Percentiles rank a stretch among this genome's conserved stretches.
Conservation (phyloP, 2,797 vertebrate genomes). For the Diplodus puntazzo region DNA sequence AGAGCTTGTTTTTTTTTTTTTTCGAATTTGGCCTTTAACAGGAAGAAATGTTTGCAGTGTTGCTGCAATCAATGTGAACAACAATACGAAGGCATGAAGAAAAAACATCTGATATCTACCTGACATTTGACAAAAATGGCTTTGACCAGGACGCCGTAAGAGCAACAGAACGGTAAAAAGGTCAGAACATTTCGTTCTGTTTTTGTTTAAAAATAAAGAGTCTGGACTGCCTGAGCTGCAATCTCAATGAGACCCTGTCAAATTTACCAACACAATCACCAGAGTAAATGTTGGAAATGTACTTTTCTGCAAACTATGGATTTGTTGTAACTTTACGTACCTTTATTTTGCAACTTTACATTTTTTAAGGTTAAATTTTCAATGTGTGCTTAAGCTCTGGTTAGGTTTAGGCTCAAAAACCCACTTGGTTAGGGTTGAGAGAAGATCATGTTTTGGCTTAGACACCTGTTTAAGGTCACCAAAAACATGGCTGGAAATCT, state of each 20-base stretch:
- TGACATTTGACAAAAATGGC: slow-evolving; percentile 62
- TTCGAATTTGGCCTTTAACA: slow-evolving; percentile 43
- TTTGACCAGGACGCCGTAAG: slow-evolving; percentile 5
- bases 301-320: no score
- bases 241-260: not conserved
- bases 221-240: not conserved
- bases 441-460: no score
- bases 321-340: no score
- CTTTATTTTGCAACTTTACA: no score
- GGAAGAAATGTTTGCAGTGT: slow-evolving; percentile 15
- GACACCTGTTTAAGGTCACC: no score
- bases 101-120: slow-evolving; percentile 10
- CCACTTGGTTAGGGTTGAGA: no score
- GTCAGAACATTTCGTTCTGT: slow-evolving; percentile 39
- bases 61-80: slow-evolving; percentile 32
- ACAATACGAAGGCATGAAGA: slow-evolving; percentile 17
- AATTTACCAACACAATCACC: not conserved
- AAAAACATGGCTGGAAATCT: no score
- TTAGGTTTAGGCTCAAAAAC: no score
- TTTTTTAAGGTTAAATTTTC: no score
- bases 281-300: no score
- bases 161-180: slow-evolving; percentile 38
- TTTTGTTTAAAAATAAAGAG: slow-evolving; percentile 1
- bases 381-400: no score
- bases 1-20: not conserved